Base-by-base conservation (phyloP, 2,888 invertebrate genomes). In the Ectropis crepuscularia region DNA sequence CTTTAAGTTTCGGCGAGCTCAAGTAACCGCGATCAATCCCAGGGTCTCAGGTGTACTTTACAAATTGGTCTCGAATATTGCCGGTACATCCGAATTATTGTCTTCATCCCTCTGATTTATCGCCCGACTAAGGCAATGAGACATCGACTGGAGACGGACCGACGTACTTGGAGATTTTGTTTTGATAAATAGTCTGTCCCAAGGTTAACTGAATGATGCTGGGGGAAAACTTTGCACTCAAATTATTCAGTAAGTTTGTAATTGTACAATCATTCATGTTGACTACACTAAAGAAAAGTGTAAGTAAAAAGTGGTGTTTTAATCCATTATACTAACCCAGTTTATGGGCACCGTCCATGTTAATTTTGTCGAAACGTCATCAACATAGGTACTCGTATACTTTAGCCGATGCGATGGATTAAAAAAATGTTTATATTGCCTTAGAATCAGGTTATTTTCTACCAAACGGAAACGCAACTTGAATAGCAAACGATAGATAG, bases 31-130 rank as follows among this genome's bases (percentile, higher is more conserved):
- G 71, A 74, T 75, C 72, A 69, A 73, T 71, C 66, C 67, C 36
- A 53, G 10, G 63, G 67, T 49, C 76, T 67, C 87, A 88, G 88
- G 87, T 89, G 88, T 67, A 64, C 57, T 48, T 71, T 74, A 77
- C 79, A 86, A 87, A 86, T 86, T 78, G 77, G 73, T 63, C 73
- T 43, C 72, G 61, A 74, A 77, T 79, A 80, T 81, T 78, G 73
- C 80, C 72, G 70, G 75, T 83, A 81, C 74, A 80, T 85, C 83
- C 82, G 83, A 82, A 82, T 86, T 80, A 83, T 83, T 83, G 82
- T 82, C 78, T 73, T 77, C 78, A 72, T 65, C 71, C 63, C 37
- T 61, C 57, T 80, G 83, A 86, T 86, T 85, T 81, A 85, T 83
- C 62, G 64, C 55, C 65, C 49, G 63, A 69, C 74, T 75, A 68